Evolutionary conservation across 2,797 vertebrate species (phyloP), one percentile per base, ranked within the genome.

Genomic region (Arnoldichthys spilopterus): DNA sequence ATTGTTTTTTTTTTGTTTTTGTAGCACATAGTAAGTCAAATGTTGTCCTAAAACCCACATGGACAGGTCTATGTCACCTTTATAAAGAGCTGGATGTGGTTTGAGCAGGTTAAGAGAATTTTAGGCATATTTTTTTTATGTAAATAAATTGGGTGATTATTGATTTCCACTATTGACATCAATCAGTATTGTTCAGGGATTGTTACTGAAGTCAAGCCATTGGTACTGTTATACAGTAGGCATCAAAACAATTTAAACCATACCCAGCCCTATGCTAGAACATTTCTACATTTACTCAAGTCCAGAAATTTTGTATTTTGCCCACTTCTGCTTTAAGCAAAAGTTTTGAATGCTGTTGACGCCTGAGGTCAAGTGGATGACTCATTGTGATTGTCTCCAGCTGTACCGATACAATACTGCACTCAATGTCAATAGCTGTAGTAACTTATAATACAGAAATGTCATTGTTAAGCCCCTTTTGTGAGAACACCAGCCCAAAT

Each of bases 401-500:
- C 28, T 32, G 2, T 30, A 61, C 26, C 26, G 16, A 18, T 28
- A 3, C 43, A 47, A 47, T 47, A 47, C 43, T 13, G 15, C 11
- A 13, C 49, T 53, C 20, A 53, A n/a, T 20, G 49, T 30, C 28
- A 61, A 30, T 18, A 30, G 11, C 22, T 3, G 43, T 47, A 47
- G 11, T 47, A 16, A 47, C 13, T 11, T 13, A 47, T 3, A 47
- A 47, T 47, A 61, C 5, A 30, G 30, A 13, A 26, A 11, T 28
- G 24, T 15, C 54, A n/a, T 13, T 58, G 0, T 58, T 28, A 32
- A 32, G 15, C 16, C 62, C 20, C 34, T 37, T 64, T 1, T 40
- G 20, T 32, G 30, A 7, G 15, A 62, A 43, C 62, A 72, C 53
- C 43, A 51, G 62, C 7, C 64, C 45, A 79, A 76, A 69, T 66